Conservation (phyloP, 2,888 invertebrate species). For the Chymomyza caudatula region DNA sequence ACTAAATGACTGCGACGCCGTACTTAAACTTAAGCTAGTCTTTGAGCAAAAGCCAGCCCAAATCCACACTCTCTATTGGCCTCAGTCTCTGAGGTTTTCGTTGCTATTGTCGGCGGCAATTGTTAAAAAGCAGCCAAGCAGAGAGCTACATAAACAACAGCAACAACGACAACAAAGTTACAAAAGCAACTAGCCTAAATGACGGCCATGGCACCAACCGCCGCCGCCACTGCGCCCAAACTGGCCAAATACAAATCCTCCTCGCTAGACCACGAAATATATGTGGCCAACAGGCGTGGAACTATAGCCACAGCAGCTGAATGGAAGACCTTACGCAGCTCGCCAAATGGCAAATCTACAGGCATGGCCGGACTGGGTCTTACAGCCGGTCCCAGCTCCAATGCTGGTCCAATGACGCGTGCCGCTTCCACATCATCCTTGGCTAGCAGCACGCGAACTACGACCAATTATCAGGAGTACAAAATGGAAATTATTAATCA, state of each 20-base stretch:
- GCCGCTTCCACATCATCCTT: constrained; percentile 73
- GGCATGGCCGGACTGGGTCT: constrained; percentile 5
- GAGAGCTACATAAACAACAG: too few species aligned
- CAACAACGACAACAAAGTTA: too few species aligned
- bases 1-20: constrained; percentile 43
- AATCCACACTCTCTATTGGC: background rate
- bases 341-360: constrained; percentile 43
- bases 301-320: constrained; percentile 62
- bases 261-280: constrained; percentile 72
- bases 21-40: background rate
- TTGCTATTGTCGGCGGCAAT: background rate
- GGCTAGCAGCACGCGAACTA: constrained; percentile 69
- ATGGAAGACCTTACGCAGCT: constrained; percentile 53
- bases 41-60: background rate
- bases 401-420: constrained; percentile 61
- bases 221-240: constrained; percentile 28
- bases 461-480: constrained; percentile 74
- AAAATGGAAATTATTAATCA: constrained; percentile 77
- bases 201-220: constrained; percentile 52
- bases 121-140: background rate
- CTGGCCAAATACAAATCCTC: constrained; percentile 67
- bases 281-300: constrained; percentile 61
- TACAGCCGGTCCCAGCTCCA: constrained; percentile 22
- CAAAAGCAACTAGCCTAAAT: too few species aligned
- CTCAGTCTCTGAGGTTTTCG: too few species aligned